Base-by-base conservation (phyloP, 2,113 vertebrate genomes). In the Trichechus manatus region DNA sequence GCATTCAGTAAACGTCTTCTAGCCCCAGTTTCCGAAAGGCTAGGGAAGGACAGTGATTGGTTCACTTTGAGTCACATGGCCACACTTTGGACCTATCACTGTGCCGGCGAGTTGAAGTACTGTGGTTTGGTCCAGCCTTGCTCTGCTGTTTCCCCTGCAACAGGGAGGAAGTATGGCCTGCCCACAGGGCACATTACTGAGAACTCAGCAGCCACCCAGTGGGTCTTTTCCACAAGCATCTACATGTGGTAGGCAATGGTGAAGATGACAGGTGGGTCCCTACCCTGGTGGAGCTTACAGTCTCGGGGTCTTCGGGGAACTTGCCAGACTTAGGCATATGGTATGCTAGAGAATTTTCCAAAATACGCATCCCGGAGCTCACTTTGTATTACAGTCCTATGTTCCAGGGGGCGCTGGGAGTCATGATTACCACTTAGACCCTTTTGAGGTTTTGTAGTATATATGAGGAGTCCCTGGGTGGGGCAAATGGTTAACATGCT, bases 101-200 rank as follows among this genome's bases (percentile, higher is more conserved):
- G 29, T 47, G 72, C 42, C 22, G 23, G 81, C 33, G 78, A 78
- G 50, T 53, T n/a, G 33, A 23, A 29, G 56, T 20, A 4, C 31
- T 64, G 59, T 1, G 1, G 8, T 13, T 59, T 53, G 53, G 17
- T 36, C 63, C 53, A 29, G n/a, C 25, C 56, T 36, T 50, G 39
- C 89, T 63, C 68, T 27, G 0, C 3, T 9, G 14, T 31, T 9
- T 23, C 1, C 0, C 36, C 25, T 59, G 20, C 39, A 1, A 9
- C 56, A 39, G 9, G 10, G 22, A 68, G n/a, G 15, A 14, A 27
- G 33, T 61, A 1, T 39, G 4, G 5, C 4, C 42, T 53, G 64
- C 17, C 7, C 25, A 19, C 0, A 5, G 25, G 10, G n/a, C 31
- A 33, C 27, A 4, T 44, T n/a, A 1, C 6, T 44, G 31, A 29